Evolutionary conservation across 2,888 invertebrate species (phyloP).

Genomic region (Leucania comma): DNA sequence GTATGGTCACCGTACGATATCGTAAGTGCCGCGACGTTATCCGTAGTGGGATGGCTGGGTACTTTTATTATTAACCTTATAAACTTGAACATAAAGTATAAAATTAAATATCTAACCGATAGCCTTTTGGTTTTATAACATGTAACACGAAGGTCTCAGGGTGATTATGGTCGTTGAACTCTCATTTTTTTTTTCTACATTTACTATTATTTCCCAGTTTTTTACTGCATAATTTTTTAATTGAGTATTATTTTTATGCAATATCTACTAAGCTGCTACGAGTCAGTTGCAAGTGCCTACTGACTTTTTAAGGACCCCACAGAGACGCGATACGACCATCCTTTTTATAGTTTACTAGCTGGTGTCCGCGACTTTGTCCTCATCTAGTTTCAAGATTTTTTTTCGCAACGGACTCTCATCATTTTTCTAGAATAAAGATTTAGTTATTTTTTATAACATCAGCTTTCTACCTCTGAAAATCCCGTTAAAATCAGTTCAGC

Average conservation of each 20-base stretch:
- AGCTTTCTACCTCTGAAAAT: no score
- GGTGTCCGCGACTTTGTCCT: no score
- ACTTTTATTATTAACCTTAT: slow-evolving; percentile 34
- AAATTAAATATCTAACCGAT: slow-evolving; percentile 16
- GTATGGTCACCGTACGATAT: slow-evolving; percentile 73
- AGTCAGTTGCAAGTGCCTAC: not conserved
- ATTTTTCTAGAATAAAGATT: no score
- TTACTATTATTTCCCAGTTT: slow-evolving; percentile 36
- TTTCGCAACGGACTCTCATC: no score
- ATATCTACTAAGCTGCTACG: slow-evolving; percentile 17
- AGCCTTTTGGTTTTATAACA: slow-evolving; percentile 39
- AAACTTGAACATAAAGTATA: slow-evolving; percentile 15
- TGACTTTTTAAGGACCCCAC: not conserved
- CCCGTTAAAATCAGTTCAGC: no score
- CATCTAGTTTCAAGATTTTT: no score
- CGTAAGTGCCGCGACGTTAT: slow-evolving; percentile 50
- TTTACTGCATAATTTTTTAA: slow-evolving; percentile 19
- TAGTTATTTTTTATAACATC: no score
- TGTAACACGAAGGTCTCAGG: slow-evolving; percentile 57
- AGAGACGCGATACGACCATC: not conserved
- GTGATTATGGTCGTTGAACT: slow-evolving; percentile 58
- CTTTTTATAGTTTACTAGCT: not conserved
- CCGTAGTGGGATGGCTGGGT: slow-evolving; percentile 20
- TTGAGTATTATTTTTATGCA: slow-evolving; percentile 21
- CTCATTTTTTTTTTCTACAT: slow-evolving; percentile 30